phyloP scores from a whole-genome alignment of 2,797 vertebrate species.

The Pyrocephalus nanus region DNA sequence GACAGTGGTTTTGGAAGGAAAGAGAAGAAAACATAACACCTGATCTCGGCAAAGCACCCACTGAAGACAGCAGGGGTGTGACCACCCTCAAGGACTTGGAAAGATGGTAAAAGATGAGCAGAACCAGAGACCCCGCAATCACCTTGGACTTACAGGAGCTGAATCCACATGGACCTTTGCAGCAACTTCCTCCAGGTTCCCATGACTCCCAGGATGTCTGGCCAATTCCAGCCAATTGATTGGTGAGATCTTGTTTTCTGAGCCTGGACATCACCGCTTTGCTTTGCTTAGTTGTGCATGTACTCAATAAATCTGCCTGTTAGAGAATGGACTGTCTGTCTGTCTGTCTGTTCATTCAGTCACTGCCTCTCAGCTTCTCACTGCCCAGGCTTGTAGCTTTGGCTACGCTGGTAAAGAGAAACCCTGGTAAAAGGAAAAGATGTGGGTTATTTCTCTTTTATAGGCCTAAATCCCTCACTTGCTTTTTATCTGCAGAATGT shows the following conservation, averaged over 20 bases:
- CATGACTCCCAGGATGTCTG: constrained; percentile 4
- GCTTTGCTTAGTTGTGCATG: background rate
- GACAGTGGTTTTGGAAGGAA: constrained; percentile 2
- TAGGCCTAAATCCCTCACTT: background rate
- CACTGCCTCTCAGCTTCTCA: accelerated
- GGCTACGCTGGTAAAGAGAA: background rate
- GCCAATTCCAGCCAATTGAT: constrained; percentile 13
- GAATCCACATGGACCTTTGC: constrained; percentile 26
- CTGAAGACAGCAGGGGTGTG: background rate
- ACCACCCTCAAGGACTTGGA: background rate
- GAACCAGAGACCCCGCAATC: background rate
- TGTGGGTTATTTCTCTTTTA: background rate
- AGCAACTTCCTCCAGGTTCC: background rate
- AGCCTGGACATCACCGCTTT: background rate
- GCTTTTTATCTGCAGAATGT: background rate
- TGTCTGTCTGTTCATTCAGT: background rate
- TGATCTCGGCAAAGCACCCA: background rate
- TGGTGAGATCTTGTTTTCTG: background rate
- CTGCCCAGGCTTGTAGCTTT: background rate
- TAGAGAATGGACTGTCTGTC: background rate
- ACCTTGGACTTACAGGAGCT: background rate
- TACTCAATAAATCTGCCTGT: constrained; percentile 37
- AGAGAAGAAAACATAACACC: background rate
- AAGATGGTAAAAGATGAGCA: background rate
- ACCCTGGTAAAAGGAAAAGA: background rate